phyloP scores from a whole-genome alignment of 23 tunicate species.

The Botrylloides violaceus region DNA sequence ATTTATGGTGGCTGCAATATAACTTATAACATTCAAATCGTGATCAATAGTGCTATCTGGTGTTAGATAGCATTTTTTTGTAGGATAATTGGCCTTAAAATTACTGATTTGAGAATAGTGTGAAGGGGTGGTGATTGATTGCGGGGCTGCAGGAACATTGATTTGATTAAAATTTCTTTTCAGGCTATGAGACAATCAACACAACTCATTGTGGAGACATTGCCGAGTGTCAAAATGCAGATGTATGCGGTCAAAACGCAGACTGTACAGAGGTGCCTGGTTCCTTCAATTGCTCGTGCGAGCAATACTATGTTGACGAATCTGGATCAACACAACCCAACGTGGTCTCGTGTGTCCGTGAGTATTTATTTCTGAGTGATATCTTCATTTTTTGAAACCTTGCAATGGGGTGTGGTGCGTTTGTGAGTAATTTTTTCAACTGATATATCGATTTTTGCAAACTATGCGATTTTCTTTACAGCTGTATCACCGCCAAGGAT shows the following conservation, averaged over 20 bases:
- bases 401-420: neutral
- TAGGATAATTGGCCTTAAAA: too few species aligned
- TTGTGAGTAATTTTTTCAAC: neutral
- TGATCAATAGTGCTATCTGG: too few species aligned
- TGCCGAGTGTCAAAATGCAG: neutral
- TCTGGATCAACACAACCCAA: neutral
- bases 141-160: too few species aligned
- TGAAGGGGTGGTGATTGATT: too few species aligned
- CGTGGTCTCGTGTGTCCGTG: neutral
- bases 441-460: neutral
- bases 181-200: neutral
- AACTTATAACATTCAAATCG: too few species aligned
- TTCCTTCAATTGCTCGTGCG: neutral
- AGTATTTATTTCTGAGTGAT: neutral
- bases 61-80: too few species aligned
- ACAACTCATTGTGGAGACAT: neutral
- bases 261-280: neutral
- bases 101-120: too few species aligned
- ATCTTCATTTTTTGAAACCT: neutral
- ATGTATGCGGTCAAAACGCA: neutral
- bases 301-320: neutral
- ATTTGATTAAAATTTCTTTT: neutral
- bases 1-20: too few species aligned
- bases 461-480: neutral
- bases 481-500: neutral